Evolutionary conservation across 2,888 invertebrate species (phyloP), one percentile per base, ranked within the genome.

Genomic region (Platycheirus albimanus): DNA sequence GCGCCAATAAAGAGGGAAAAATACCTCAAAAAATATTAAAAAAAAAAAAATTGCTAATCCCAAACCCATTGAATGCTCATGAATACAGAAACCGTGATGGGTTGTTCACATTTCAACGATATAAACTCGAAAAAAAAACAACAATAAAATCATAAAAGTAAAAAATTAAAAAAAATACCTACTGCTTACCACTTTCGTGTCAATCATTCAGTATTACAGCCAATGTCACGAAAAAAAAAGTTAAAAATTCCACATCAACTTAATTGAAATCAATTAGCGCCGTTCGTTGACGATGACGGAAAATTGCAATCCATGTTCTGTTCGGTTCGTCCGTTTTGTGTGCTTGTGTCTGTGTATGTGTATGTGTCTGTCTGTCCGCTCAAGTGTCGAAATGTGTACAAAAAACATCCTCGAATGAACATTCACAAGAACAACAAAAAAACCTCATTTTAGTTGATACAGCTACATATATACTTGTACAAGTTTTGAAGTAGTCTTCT

Each of bases 231-330:
- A 71, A 43, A 61, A 49, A 61, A 47, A 15, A 38, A 51, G 61
- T 72, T 47, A 54, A 64, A 64, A 28, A 28, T 43, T 71, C 70
- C 76, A 72, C 81, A 77, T 77, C 71, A 77, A 83, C 54, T 77
- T 83, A 83, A 83, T 83, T 83, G 77, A 83, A 77, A 77, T 83
- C 81, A 83, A 83, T 83, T 83, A 77, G 81, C 63, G 71, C 67
- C 36, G 24, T 13, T 10, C n/a, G 56, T 15, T 10, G 56, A 58
- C 13, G 58, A 49, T 47, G 67, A 76, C 24, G 66, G 61, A 54
- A 81, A 76, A 81, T 76, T 76, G 76, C 80, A 66, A 66, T 52
- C 64, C 64, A 70, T 63, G 69, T 56, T n/a, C n/a, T n/a, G n/a
- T n/a, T n/a, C n/a, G n/a, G n/a, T n/a, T 67, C 58, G 54, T 28